Percentiles rank a stretch among this genome's conserved stretches.
phyloP scores from a whole-genome alignment of 2,797 vertebrate genomes.

The Sebastes glaucus region DNA sequence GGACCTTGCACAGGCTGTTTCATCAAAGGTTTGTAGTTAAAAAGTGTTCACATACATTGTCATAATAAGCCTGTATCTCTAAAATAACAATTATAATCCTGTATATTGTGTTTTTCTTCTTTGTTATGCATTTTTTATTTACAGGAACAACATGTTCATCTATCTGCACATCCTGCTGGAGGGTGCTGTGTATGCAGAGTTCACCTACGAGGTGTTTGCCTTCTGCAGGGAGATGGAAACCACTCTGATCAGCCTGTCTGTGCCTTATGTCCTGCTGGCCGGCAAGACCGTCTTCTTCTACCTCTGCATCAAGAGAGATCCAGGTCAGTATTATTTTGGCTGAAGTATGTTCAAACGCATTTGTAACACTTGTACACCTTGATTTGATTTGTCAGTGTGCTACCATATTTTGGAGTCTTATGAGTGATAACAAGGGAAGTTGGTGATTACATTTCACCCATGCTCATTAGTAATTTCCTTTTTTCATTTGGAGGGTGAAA shows the following conservation, averaged over 20 bases:
- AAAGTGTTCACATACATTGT: no score
- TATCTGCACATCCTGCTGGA: constrained; percentile 88
- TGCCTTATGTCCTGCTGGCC: constrained; percentile 89
- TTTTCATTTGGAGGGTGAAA: not conserved
- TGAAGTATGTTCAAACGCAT: not conserved
- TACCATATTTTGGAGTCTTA: not conserved
- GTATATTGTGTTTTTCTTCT: not conserved
- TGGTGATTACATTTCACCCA: no score
- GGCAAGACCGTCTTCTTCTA: constrained; percentile 86
- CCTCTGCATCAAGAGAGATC: constrained; percentile 87
- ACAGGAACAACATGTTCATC: constrained; percentile 88
- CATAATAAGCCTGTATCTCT: not conserved
- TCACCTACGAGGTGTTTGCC: constrained; percentile 89
- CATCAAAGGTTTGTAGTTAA: constrained; percentile 85
- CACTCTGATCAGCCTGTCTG: constrained; percentile 75
- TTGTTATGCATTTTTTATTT: constrained; percentile 30
- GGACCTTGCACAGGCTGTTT: constrained; percentile 84
- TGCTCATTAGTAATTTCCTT: no score
- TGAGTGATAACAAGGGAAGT: not conserved
- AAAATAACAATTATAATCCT: not conserved
- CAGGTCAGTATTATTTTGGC: constrained; percentile 80
- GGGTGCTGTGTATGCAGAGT: constrained; percentile 88
- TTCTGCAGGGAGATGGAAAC: constrained; percentile 92
- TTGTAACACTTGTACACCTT: not conserved
- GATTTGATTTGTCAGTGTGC: not conserved